Conservation (phyloP, 1,140 invertebrate genomes). For the Aricia agestis region DNA sequence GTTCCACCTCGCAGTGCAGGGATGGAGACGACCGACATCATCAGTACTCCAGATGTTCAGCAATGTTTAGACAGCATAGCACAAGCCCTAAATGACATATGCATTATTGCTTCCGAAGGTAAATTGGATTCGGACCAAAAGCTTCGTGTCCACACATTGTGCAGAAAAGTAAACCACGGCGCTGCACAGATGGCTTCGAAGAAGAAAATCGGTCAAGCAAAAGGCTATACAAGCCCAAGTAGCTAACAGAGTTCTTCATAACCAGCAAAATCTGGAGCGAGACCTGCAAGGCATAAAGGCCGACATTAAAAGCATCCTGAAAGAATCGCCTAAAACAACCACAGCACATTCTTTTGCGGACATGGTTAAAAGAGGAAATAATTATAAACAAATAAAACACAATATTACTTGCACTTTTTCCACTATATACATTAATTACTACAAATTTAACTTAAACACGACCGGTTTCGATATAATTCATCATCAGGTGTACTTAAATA, state of each 20-base stretch:
- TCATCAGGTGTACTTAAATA: too few species aligned
- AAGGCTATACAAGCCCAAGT: slow-evolving; percentile 4
- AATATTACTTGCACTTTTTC: too few species aligned
- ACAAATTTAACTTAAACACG: too few species aligned
- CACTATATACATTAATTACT: too few species aligned
- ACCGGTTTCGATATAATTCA: too few species aligned
- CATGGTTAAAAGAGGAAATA: too few species aligned
- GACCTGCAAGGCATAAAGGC: not conserved
- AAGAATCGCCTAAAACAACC: slow-evolving; percentile 18
- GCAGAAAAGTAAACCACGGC: not conserved
- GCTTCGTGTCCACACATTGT: slow-evolving; percentile 4
- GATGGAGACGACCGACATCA: not conserved
- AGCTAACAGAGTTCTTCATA: not conserved
- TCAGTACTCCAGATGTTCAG: slow-evolving; percentile 10
- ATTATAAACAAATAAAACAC: too few species aligned
- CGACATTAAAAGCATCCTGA: not conserved
- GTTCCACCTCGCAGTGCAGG: not conserved
- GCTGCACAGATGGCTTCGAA: slow-evolving; percentile 13
- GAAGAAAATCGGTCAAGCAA: not conserved
- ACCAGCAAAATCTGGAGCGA: not conserved
- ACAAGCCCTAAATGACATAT: slow-evolving; percentile 13
- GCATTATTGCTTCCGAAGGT: slow-evolving; percentile 12
- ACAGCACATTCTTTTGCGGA: not conserved
- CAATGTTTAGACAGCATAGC: not conserved
- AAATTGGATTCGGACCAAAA: slow-evolving; percentile 15